Base-by-base conservation (phyloP, 2,113 vertebrate species). In the Gasterosteus aculeatus region DNA sequence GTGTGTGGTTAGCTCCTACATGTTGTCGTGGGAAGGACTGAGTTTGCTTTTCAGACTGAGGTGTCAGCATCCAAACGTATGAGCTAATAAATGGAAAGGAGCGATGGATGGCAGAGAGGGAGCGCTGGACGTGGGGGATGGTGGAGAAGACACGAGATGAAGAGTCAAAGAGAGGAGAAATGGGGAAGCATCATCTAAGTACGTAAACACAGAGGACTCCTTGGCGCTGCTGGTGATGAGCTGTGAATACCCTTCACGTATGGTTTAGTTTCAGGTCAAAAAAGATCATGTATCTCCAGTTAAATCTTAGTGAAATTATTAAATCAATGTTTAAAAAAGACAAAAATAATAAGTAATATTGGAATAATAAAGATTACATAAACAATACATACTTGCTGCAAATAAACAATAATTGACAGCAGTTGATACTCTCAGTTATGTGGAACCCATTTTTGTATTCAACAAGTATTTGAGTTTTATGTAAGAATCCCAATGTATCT, bases 21-120 rank as follows among this genome's bases (percentile, higher is more conserved):
- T 78, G 70, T 72, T 72, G 62, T 75, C 58, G 41, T 82, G 85
- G 82, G 82, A 90, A 91, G 75, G 59, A 66, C 22, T 54, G n/a
- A 69, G 83, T 92, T 92, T 89, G 83, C 80, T 88, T 87, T 90
- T 90, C 88, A 85, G 85, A 77, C 77, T 5, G 14, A 83, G 80
- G 88, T 60, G 88, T 80, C 39, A 88, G 81, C 83, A 81, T 84
- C 87, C 84, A 74, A 89, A 83, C 72, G 71, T 68, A 85, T 83
- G 84, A 86, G 90, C 80, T 77, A 81, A 87, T 41, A 82, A 69
- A 76, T 16, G 70, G 85, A 81, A 87, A 88, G 35, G 18, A 54
- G 51, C 10, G 71, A 49, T 16, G 16, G 67, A 68, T 53, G n/a
- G 66, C 7, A 47, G 12, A 73, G 22, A 38, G 29, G 54, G 53